Evolutionary conservation across 37 sponge, comb jelly and placozoan species (phyloP), one percentile per base, ranked within the genome.

Genomic region (Cladorhizidae sp.): DNA sequence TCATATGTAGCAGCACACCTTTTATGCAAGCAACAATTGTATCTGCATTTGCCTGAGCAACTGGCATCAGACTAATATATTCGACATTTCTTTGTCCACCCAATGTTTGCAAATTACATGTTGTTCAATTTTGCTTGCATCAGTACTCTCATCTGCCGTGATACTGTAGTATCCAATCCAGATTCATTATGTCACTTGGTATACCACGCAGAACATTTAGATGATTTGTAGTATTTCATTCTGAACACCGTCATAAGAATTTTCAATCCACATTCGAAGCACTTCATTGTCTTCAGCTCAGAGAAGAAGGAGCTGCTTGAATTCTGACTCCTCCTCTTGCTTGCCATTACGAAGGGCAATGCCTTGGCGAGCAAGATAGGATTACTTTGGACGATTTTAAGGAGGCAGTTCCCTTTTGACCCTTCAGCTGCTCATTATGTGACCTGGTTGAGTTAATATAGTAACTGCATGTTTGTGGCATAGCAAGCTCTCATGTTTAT

Each of bases 51-150:
- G n/a, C n/a, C n/a, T n/a, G n/a, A 49, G 57, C 83, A 23, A 75
- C 33, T 31, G 75, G 78, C 52, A 67, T 41, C n/a, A 82, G 45
- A 72, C 83, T 72, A 31, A 81, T 54, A 71, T 67, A 71, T 9
- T 81, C 73, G 77, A 71, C 26, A 88, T 39, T 32, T 59, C 83
- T 32, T 57, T 45, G 64, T 82, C 83, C 31, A 88, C 83, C 68
- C 72, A 76, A 41, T 78, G 70, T 11, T 83, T 29, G 52, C 89
- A 88, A 55, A 88, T 35, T 28, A 76, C 83, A 49, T 83, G 43
- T 69, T 88, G 89, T 59, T 88, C 83, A 61, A 61, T 61, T 7
- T 61, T 61, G 62, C 22, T 61, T 61, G 62, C 62, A 61, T 61
- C 62, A 86, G 28, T 61, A n/a, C n/a, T n/a, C n/a, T n/a, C 62